These are phyloP conservation scores for Dorcus parallelipipedus DNA, from an alignment of 2,888 invertebrate genomes.

Conservation along the genomic window DNA sequence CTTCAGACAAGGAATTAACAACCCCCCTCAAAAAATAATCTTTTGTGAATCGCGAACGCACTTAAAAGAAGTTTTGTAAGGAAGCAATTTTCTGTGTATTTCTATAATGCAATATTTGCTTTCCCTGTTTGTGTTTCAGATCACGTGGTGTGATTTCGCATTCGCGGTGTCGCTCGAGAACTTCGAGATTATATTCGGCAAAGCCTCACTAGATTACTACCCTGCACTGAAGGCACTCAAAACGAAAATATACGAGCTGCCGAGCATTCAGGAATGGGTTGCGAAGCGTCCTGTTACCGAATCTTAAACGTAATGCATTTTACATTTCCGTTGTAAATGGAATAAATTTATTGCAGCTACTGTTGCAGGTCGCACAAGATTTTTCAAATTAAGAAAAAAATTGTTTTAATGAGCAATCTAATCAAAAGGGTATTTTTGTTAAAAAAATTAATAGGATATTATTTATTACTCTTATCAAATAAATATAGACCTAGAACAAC, in stretches of 20 bases:
- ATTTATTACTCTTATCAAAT: no score
- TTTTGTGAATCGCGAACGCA: no score
- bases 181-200: slow-evolving; percentile 54
- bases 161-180: slow-evolving; percentile 56
- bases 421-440: no score
- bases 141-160: slow-evolving; percentile 60
- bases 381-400: no score
- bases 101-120: no score
- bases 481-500: no score
- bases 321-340: not conserved
- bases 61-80: no score
- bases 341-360: slow-evolving; percentile 8
- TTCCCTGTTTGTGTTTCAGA: slow-evolving; percentile 41
- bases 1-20: no score
- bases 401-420: no score
- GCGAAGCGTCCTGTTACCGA: slow-evolving; percentile 56
- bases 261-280: slow-evolving; percentile 56
- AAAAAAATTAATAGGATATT: no score
- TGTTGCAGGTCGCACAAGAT: not conserved
- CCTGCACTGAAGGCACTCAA: slow-evolving; percentile 54
- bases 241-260: slow-evolving; percentile 53
- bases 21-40: no score
- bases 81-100: no score
- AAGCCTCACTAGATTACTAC: slow-evolving; percentile 52
- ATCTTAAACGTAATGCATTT: slow-evolving; percentile 41